Evolutionary conservation across 2,888 invertebrate species (phyloP), one percentile per base, ranked within the genome.

Genomic region (Sycophila texana): DNA sequence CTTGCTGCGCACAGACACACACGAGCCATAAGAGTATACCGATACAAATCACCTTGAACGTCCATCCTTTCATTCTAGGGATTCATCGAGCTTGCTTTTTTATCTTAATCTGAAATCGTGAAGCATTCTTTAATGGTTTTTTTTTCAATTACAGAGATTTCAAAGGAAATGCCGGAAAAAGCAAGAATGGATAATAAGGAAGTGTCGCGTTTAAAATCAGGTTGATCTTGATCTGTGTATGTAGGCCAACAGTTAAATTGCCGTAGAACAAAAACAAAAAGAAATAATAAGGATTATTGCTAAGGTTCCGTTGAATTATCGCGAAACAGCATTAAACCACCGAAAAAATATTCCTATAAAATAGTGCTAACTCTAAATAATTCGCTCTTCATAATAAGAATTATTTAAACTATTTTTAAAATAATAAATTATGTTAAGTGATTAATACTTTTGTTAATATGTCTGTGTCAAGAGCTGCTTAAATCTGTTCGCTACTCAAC

Each of bases 31-130:
- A 1, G 20, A 71, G 30, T 13, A 55, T 13, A 77, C 39, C 16
- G 30, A 57, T 1, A 75, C 16, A 20, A 74, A 39, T 14, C 53
- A 53, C 47, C 12, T n/a, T 49, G 47, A 60, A n/a, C 13, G n/a
- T 7, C 81, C 81, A 81, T 81, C 13, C 51, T 75, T 72, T 81
- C 81, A 81, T 81, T 49, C 49, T 81, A 49, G 63, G 26, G 30
- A n/a, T 3, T 70, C 77, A 80, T 80, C 66, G 68, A 53, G 39
- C 39, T 39, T 5, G 39, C 39, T 39, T 39, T 39, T 39, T 39
- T 39, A 5, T 39, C 4, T 39, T 39, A 39, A 39, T 39, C 39
- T 39, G 39, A 7, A 39, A 39, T 39, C 39, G 4, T 39, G 7
- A 39, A 39, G 0, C 7, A 39, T 39, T 4, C 39, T 39, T 39